Percentiles rank a stretch among this genome's conserved stretches.
Evolutionary conservation across 23 tunicate genomes (phyloP).

Genomic region (Trididemnum nubilum): DNA sequence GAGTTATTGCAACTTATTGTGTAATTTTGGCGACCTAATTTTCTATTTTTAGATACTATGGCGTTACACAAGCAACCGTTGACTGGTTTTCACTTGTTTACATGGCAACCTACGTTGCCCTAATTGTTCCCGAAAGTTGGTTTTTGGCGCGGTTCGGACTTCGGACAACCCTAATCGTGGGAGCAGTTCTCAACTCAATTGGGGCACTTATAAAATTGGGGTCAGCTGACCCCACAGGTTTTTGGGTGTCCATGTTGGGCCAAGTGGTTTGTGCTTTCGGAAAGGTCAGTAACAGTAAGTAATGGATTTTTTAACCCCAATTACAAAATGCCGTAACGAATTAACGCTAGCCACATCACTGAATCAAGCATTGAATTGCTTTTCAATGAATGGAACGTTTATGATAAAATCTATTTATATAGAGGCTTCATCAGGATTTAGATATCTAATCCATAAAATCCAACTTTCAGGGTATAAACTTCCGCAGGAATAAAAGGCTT

Average conservation of each 20-base stretch:
- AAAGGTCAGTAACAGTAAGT: background rate
- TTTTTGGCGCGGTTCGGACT: background rate
- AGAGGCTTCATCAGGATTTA: too few relatives aligned
- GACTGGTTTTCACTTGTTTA: conserved; percentile 7
- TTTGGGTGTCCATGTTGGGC: conserved; percentile 2
- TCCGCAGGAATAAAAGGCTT: too few relatives aligned
- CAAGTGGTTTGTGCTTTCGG: background rate
- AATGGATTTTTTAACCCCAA: background rate
- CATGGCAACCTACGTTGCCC: conserved; percentile 2
- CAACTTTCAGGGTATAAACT: too few relatives aligned
- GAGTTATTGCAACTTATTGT: too few relatives aligned
- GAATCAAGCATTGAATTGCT: too few relatives aligned
- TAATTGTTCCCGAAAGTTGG: background rate
- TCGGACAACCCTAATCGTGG: background rate
- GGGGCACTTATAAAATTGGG: background rate
- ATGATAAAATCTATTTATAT: too few relatives aligned
- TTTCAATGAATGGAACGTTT: too few relatives aligned
- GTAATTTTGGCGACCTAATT: too few relatives aligned
- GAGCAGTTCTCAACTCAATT: background rate
- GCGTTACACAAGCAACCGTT: background rate
- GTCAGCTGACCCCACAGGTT: background rate
- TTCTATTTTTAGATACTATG: background rate
- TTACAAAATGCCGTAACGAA: too few relatives aligned
- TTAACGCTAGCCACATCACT: too few relatives aligned
- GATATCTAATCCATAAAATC: too few relatives aligned